Evolutionary conservation across 2,888 invertebrate genomes (phyloP), one percentile per base, ranked within the genome.

Genomic region (Mimas tiliae): DNA sequence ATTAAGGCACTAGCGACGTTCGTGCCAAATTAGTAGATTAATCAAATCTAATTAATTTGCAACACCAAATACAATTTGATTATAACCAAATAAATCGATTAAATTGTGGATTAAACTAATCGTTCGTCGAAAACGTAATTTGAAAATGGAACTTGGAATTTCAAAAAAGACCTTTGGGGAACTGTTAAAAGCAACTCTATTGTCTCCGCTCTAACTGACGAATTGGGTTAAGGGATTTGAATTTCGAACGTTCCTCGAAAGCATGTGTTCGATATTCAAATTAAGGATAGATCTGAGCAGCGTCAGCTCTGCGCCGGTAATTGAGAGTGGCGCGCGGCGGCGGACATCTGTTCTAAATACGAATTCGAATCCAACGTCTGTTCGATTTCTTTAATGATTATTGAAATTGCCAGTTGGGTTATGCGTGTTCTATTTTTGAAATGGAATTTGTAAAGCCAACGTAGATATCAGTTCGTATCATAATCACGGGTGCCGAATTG

Each of bases 301-400:
- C 81, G 81, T 84, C 80, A 81, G 78, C 72, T 72, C 74, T 74
- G 74, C 74, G 81, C 81, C 81, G 82, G 82, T 84, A 86, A 88
- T 86, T 81, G 85, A 80, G 85, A 80, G 80, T 80, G 80, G 82
- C 77, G 77, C 76, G 42, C 73, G 68, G 74, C 73, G 74, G 73
- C 84, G 80, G 84, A 86, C 86, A 86, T 85, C 86, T 86, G 87
- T 84, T 87, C 82, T 71, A 76, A 82, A 83, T 82, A 80, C 80
- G 78, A 83, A 84, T 82, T 81, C 80, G 77, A 83, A 84, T 82
- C 79, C 82, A 80, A 83, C 81, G 79, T 78, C 82, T 82, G 83
- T 82, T 84, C 87, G 86, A 73, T 75, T 76, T 75, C 75, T 74
- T 84, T 73, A 91, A 90, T 90, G 90, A 89, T 90, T 89, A 90